A percentile compares a stretch with the other conserved stretches of the same genome.
phyloP scores from a whole-genome alignment of 2,888 invertebrate species.

The Tenthredo notha region DNA sequence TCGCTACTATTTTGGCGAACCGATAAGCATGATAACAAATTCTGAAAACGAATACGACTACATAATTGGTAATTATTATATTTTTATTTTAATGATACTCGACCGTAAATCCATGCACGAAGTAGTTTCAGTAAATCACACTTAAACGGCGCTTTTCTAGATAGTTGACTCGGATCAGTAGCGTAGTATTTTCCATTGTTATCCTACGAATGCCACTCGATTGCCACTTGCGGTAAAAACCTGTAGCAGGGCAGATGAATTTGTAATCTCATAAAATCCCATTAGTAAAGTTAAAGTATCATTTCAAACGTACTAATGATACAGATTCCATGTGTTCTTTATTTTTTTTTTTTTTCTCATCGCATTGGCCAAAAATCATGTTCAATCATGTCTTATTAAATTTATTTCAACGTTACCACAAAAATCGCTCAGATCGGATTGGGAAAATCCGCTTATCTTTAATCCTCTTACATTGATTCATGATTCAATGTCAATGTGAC shows the following conservation, averaged over 20 bases:
- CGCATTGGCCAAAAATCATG: background rate
- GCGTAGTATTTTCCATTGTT: background rate
- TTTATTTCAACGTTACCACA: too few relatives aligned
- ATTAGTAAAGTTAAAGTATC: background rate
- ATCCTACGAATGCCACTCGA: background rate
- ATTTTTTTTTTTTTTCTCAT: background rate
- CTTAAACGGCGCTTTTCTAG: background rate
- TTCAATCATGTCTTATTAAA: too few relatives aligned
- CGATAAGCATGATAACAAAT: conserved; percentile 69
- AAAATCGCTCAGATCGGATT: background rate
- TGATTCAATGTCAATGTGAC: background rate
- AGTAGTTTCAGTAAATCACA: conserved; percentile 15
- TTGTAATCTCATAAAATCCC: background rate
- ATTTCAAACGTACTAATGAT: background rate
- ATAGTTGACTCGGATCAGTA: background rate
- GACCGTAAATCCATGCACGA: background rate
- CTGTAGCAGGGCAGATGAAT: background rate
- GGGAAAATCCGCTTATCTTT: background rate
- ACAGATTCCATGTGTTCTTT: background rate
- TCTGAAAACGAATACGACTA: conserved; percentile 72
- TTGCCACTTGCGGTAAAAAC: conserved; percentile 3
- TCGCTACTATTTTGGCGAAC: conserved; percentile 67
- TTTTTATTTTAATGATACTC: background rate
- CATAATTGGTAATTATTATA: conserved; percentile 70
- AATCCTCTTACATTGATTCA: background rate